A percentile compares a stretch with the other conserved stretches of the same genome.
Evolutionary conservation across 1,140 invertebrate genomes (phyloP).

Genomic region (Amphibalanus amphitrite): DNA sequence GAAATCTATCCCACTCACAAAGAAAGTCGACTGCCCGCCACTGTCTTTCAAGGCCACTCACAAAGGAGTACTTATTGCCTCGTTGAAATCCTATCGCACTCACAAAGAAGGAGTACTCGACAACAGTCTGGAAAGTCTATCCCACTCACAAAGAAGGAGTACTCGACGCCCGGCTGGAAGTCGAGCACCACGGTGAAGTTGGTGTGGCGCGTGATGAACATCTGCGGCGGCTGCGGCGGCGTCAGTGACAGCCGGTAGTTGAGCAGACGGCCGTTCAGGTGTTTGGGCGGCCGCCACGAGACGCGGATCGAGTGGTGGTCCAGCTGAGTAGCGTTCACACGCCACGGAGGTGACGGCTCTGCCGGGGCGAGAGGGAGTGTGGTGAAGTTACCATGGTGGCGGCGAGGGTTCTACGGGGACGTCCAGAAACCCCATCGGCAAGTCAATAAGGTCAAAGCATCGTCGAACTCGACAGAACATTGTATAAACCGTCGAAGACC

Average conservation of each 20-base stretch:
- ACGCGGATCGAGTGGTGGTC: conserved; percentile 43
- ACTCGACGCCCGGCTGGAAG: conserved; percentile 41
- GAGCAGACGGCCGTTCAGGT: conserved; percentile 41
- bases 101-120: not conserved
- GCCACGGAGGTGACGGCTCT: not conserved
- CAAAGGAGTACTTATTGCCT: no score
- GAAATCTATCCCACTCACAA: no score
- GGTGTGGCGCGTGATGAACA: not conserved
- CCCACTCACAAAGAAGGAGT: conserved; percentile 50
- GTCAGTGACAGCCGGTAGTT: conserved; percentile 40
- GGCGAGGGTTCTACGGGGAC: no score
- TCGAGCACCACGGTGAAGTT: conserved; percentile 29
- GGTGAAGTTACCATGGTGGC: no score
- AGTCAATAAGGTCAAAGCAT: no score
- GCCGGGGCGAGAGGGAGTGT: not conserved
- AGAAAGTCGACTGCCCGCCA: no score
- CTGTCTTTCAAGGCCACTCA: no score
- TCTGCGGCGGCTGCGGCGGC: not conserved
- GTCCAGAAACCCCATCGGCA: no score
- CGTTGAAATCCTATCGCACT: no score
- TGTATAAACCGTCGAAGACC: no score
- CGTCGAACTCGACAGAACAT: no score
- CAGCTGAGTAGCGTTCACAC: not conserved
- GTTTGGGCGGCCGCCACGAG: conserved; percentile 42
- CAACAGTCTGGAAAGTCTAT: not conserved